Base-by-base conservation (phyloP, 1,140 invertebrate genomes). In the Drosophila ironensis region DNA sequence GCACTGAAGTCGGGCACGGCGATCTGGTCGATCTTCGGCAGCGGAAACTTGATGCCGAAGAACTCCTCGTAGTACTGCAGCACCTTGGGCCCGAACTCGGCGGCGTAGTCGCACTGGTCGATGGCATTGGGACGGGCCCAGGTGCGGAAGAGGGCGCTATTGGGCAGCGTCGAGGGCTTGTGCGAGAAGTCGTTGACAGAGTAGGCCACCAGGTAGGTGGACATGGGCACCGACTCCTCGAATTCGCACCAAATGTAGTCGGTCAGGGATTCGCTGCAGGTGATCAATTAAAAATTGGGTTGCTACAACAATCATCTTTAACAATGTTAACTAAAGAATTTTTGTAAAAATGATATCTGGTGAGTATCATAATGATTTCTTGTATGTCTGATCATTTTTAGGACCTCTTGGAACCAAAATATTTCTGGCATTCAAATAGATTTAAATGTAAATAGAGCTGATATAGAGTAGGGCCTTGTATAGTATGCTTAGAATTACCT, bases 1-100 rank as follows among this genome's bases (percentile, higher is more conserved):
- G 94, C 93, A 14, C 92, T 91, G 42, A 98, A 98, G 41, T 96
- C 95, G 0, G 96, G 95, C 14, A 97, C 90, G 1, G 95, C 96
- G 4, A 96, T 92, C 90, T 96, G 93, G 89, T 94, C 93, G 27
- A 94, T 92, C 84, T 95, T 95, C 0, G 93, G 92, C 9, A 94
- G 69, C 1, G 94, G 94, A 50, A 93, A 95, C 42, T 91, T 91
- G 28, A 94, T 92, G 52, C 92, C 89, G 69, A 97, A 97, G 78
- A 94, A 95, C 6, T 95, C 89, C 72, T 96, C 95, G 87, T 93
- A 97, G 69, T 93, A 95, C 28, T 87, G 69, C 8, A 92, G 47
- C 0, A 91, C 93, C 42, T 91, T 91, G 3, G 93, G 93, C 2
- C 91, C 91, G n/a, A 93, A 91, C 11, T 88, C 89, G 3, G 91